Conservation (phyloP, 2,888 invertebrate genomes). For the Ernsta delagoae region DNA sequence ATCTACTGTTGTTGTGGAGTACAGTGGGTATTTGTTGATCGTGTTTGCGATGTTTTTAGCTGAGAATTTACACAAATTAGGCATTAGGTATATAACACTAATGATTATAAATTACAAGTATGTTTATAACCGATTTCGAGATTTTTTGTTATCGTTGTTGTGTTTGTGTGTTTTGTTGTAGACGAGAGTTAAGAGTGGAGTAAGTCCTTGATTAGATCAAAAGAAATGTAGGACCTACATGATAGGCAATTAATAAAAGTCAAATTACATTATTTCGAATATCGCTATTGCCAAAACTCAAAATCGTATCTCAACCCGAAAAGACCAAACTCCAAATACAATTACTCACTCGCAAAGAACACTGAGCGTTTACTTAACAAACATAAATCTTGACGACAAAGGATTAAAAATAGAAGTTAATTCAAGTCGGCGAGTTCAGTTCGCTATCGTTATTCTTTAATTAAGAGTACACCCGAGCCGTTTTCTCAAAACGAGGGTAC, state of each 20-base stretch:
- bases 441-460: conserved; percentile 11
- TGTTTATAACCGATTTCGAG: no score
- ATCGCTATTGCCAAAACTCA: no score
- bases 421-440: conserved; percentile 7
- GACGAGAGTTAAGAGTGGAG: no score
- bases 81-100: no score
- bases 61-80: neutral
- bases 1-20: neutral
- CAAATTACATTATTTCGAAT: no score
- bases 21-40: neutral
- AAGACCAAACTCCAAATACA: neutral
- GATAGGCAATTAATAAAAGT: no score
- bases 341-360: neutral
- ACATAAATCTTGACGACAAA: conserved; percentile 12
- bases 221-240: no score
- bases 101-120: no score
- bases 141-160: no score
- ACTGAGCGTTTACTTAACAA: neutral
- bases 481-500: conserved; percentile 3
- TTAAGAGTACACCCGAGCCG: conserved; percentile 17
- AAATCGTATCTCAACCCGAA: neutral
- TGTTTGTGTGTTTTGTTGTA: no score
- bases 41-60: neutral
- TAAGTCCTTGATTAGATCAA: no score
- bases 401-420: conserved; percentile 14